Percentiles rank a stretch among this genome's conserved stretches.
Evolutionary conservation across 2,888 invertebrate genomes (phyloP).

Genomic region (Chrysotoxum bicinctum): DNA sequence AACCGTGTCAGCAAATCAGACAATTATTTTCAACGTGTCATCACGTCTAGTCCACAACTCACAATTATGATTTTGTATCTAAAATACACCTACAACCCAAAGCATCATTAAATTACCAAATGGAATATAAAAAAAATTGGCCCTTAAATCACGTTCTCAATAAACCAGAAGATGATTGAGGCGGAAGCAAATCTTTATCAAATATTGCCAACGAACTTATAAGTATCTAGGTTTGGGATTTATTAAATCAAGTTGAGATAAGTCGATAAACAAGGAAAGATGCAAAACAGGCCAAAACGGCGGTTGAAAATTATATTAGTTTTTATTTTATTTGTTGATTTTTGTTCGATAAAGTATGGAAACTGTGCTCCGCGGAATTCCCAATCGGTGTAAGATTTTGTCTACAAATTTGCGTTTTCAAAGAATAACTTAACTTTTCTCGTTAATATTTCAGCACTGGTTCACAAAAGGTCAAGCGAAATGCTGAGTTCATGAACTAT

Average conservation of each 20-base stretch:
- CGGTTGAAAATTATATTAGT: conserved; percentile 2
- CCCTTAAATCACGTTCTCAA: conserved; percentile 47
- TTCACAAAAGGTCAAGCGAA: conserved; percentile 10
- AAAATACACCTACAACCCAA: background rate
- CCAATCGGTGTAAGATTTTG: conserved; percentile 20
- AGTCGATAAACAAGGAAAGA: conserved; percentile 18
- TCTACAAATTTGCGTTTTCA: background rate
- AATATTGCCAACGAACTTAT: conserved; percentile 24
- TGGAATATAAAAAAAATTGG: background rate
- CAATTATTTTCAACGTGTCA: background rate
- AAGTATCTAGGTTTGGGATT: conserved; percentile 26
- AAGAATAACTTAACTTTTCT: background rate
- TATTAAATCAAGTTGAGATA: conserved; percentile 12
- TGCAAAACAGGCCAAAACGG: background rate
- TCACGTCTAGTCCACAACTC: conserved; percentile 26
- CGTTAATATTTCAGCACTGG: background rate
- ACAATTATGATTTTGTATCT: background rate
- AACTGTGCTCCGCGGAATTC: conserved; percentile 3
- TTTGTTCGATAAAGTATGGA: conserved; percentile 1
- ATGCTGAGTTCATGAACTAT: conserved; percentile 25
- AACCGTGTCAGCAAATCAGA: conserved; percentile 16
- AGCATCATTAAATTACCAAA: conserved; percentile 26
- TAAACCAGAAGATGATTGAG: conserved; percentile 36
- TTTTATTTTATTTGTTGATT: background rate
- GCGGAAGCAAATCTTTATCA: background rate